Conservation (phyloP, 2,888 invertebrate species). For the Phyllotreta cruciferae region DNA sequence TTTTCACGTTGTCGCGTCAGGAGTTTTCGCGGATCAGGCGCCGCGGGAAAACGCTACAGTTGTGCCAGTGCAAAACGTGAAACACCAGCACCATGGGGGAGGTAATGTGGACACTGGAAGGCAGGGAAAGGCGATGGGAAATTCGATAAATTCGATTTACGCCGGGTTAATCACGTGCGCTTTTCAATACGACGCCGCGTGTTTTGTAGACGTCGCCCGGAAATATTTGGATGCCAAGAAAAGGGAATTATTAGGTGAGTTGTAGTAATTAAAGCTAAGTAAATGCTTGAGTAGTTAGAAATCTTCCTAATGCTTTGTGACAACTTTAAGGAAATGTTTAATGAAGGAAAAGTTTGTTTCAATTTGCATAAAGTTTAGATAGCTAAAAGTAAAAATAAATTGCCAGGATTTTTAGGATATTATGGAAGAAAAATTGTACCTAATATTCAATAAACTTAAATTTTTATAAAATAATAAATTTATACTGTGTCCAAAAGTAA, state of each 20-base stretch:
- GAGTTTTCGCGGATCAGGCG: slow-evolving; percentile 22
- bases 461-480: no score
- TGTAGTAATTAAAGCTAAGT: not conserved
- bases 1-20: slow-evolving; percentile 21
- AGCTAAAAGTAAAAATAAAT: no score
- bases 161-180: slow-evolving; percentile 46
- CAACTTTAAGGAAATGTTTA: no score
- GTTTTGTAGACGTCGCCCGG: slow-evolving; percentile 49
- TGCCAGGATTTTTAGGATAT: no score
- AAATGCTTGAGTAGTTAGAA: not conserved
- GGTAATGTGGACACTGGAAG: slow-evolving; percentile 16
- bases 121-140: slow-evolving; percentile 33
- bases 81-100: slow-evolving; percentile 15
- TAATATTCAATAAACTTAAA: no score
- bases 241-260: slow-evolving; percentile 49
- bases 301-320: no score
- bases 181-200: slow-evolving; percentile 45
- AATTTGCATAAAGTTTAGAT: no score
- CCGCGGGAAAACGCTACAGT: slow-evolving; percentile 21
- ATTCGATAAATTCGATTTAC: slow-evolving; percentile 38
- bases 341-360: no score
- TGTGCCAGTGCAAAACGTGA: slow-evolving; percentile 8
- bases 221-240: slow-evolving; percentile 45
- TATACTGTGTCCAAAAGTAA: no score
- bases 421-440: no score